Conservation (phyloP, 1,140 invertebrate genomes). For the Berghia stephanieae region DNA sequence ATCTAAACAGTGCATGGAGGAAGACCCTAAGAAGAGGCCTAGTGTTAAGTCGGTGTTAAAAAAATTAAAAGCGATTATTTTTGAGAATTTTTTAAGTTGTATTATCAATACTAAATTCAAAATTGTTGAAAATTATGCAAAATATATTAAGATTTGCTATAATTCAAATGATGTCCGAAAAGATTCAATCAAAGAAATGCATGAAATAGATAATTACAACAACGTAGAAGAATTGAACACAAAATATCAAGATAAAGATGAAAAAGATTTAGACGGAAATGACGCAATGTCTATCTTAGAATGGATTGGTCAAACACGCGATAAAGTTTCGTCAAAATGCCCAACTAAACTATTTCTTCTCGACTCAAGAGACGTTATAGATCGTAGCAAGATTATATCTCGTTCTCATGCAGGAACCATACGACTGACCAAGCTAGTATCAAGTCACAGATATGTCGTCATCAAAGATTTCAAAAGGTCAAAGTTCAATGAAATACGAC, state of each 20-base stretch:
- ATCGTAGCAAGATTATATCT: background rate
- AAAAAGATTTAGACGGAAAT: background rate
- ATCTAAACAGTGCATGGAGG: background rate
- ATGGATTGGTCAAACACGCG: background rate
- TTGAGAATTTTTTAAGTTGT: background rate
- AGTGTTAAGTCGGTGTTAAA: background rate
- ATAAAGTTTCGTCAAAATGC: no score
- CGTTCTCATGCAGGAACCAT: background rate
- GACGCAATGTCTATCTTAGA: background rate
- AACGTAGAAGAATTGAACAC: no score
- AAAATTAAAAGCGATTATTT: background rate
- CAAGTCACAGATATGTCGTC: background rate
- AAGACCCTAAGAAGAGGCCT: background rate
- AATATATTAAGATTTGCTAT: no score
- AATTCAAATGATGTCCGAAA: no score
- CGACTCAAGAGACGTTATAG: background rate
- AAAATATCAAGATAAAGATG: no score
- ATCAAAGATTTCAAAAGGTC: background rate
- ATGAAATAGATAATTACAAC: no score
- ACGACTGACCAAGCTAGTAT: background rate
- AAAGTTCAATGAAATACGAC: background rate
- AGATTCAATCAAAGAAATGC: no score
- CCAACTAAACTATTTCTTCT: background rate
- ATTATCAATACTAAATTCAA: background rate
- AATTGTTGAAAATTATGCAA: background rate